phyloP scores from a whole-genome alignment of 1,140 invertebrate genomes.

The Trachelipus rathkii region DNA sequence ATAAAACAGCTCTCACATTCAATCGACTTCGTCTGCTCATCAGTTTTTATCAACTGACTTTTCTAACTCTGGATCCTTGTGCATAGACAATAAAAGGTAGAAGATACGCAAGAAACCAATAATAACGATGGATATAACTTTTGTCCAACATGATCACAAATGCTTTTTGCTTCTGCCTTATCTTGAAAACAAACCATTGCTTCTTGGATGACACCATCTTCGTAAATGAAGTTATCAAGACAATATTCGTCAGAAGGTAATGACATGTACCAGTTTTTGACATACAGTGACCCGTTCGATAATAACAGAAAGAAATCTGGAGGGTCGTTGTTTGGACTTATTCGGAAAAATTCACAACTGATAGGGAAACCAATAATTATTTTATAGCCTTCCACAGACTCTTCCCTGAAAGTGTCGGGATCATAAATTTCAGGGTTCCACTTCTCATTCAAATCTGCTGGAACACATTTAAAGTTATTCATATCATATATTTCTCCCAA shows the following conservation, averaged over 20 bases:
- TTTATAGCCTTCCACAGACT: not conserved
- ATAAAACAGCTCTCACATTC: too few species aligned
- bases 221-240: conserved; percentile 31
- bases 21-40: too few species aligned
- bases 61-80: too few species aligned
- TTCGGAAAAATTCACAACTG: not conserved
- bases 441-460: not conserved
- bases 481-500: not conserved
- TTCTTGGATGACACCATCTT: not conserved
- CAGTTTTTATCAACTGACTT: too few species aligned
- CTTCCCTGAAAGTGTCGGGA: too few species aligned
- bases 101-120: conserved; percentile 38
- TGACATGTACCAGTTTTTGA: conserved; percentile 6
- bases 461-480: not conserved
- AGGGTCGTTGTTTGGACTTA: conserved; percentile 14
- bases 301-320: conserved; percentile 31
- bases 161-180: not conserved
- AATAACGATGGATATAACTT: conserved; percentile 29
- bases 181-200: conserved; percentile 36
- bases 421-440: not conserved
- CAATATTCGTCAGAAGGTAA: conserved; percentile 32
- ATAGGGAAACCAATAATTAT: not conserved
- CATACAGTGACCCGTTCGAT: conserved; percentile 30
- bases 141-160: conserved; percentile 16
- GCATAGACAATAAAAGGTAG: conserved; percentile 36